A percentile compares a stretch with the other conserved stretches of the same genome.
Conservation (phyloP, 2,113 vertebrate species). For the Scortum barcoo region DNA sequence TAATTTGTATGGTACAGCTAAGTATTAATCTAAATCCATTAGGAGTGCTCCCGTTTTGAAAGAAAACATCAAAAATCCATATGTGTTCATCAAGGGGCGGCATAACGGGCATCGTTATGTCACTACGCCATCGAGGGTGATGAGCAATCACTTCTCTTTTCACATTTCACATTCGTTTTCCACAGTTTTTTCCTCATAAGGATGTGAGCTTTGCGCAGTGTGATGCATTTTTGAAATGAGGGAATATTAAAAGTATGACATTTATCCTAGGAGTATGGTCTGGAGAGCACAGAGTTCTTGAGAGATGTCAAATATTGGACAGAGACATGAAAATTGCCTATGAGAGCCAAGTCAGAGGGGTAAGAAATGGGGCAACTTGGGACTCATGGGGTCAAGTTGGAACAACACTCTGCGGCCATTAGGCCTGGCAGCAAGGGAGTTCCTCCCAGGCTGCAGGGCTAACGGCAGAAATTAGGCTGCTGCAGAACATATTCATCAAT, state of each 20-base stretch:
- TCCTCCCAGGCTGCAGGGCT: slow-evolving; percentile 40
- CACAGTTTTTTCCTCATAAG: slow-evolving; percentile 52
- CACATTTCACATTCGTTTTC: slow-evolving; percentile 15
- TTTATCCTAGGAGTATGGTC: slow-evolving; percentile 17
- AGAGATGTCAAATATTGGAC: slow-evolving; percentile 64
- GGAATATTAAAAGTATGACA: slow-evolving; percentile 44
- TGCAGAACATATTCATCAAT: slow-evolving; percentile 53
- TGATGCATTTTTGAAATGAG: slow-evolving; percentile 43
- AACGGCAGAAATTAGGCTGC: slow-evolving; percentile 40
- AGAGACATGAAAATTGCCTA: slow-evolving; percentile 71
- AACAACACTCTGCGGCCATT: slow-evolving; percentile 65
- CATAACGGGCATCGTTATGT: slow-evolving; percentile 17
- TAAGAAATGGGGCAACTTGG: slow-evolving; percentile 49
- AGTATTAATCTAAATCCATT: slow-evolving; percentile 48
- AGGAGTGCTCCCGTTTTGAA: slow-evolving; percentile 40
- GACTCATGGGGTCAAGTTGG: slow-evolving; percentile 60
- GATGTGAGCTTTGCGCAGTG: slow-evolving; percentile 10
- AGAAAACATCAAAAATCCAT: slow-evolving; percentile 54
- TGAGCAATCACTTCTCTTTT: slow-evolving; percentile 44
- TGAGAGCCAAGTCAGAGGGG: slow-evolving; percentile 58
- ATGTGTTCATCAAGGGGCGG: slow-evolving; percentile 17
- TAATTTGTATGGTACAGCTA: slow-evolving; percentile 62
- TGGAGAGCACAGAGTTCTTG: slow-evolving; percentile 58
- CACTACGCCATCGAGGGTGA: slow-evolving; percentile 2
- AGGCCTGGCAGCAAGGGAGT: slow-evolving; percentile 49